Base-by-base conservation (phyloP, 2,113 vertebrate species). In the Solea senegalensis region DNA sequence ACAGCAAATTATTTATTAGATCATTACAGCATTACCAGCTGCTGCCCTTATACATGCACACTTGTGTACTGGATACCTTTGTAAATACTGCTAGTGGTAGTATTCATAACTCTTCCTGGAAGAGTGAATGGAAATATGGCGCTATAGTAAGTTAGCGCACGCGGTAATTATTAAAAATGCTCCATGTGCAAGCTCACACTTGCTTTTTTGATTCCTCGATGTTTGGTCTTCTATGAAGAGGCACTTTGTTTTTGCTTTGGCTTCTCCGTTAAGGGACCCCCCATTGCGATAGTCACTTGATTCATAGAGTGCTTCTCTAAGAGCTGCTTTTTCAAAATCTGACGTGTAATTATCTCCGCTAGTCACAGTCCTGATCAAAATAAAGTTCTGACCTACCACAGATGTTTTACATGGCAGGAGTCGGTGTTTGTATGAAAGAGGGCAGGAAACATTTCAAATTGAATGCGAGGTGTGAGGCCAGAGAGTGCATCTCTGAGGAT, bases 51-150 rank as follows among this genome's bases (percentile, higher is more conserved):
- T 27, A 63, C 40, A 27, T 56, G 67, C 76, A 65, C 64, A 85
- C 87, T 78, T 78, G 74, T 28, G 1, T 15, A 62, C 72, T 73
- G 7, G 72, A 69, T 52, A 81, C 65, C 65, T 85, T 74, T 72
- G 61, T 76, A 81, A 81, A 72, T 72, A 51, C 53, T 67, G 59
- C 65, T 40, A 62, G 53, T 56, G 69, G 72, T 68, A 69, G 64
- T 70, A 81, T 87, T 87, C 70, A 83, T 52, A 50, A 45, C 49
- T 72, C 83, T 87, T 89, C 83, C 86, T 86, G 86, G 48, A 57
- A 72, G 44, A 9, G 8, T 81, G 60, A 85, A 82, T 86, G 15
- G 63, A 27, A 64, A 27, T 62, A 60, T 8, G n/a, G 69, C 68
- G 52, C 50, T 65, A 26, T 39, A 55, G 66, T 34, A 50, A 78